Percentiles rank a stretch among this genome's conserved stretches.
phyloP scores from a whole-genome alignment of 2,888 invertebrate species.

The Aelia acuminata region DNA sequence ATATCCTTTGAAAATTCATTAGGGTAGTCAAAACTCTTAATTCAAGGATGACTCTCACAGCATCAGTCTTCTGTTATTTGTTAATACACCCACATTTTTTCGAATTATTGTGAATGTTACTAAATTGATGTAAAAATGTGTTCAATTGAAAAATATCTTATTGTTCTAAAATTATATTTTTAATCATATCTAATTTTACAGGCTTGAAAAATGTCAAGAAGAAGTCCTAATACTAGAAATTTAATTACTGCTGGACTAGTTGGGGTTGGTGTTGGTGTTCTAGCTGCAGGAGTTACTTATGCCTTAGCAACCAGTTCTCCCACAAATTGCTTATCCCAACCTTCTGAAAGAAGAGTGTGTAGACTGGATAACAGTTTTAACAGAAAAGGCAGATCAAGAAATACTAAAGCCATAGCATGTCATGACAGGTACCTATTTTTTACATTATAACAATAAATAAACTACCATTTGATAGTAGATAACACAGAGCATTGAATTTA shows the following conservation, averaged over 20 bases:
- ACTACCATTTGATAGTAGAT: too few species aligned
- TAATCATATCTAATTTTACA: not conserved
- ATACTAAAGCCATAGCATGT: not conserved
- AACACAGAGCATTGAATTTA: too few species aligned
- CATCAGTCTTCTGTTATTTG: too few species aligned
- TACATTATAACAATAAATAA: not conserved
- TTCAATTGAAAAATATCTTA: too few species aligned
- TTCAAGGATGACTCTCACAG: too few species aligned
- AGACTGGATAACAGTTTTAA: not conserved
- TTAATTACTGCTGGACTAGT: constrained; percentile 1
- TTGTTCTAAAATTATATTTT: too few species aligned
- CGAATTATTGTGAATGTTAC: too few species aligned
- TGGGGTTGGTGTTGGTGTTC: constrained; percentile 38
- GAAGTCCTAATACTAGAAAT: not conserved
- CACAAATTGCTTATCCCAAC: not conserved
- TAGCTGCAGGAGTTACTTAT: constrained; percentile 1
- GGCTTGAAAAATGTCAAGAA: constrained; percentile 3
- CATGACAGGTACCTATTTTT: not conserved
- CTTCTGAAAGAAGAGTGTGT: not conserved
- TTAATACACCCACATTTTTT: too few species aligned
- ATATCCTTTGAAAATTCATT: too few species aligned
- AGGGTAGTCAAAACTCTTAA: too few species aligned
- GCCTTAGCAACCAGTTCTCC: not conserved
- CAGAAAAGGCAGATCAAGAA: not conserved
- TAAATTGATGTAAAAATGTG: too few species aligned